Evolutionary conservation across 2,797 vertebrate genomes (phyloP), one percentile per base, ranked within the genome.

Genomic region (Anguilla anguilla): DNA sequence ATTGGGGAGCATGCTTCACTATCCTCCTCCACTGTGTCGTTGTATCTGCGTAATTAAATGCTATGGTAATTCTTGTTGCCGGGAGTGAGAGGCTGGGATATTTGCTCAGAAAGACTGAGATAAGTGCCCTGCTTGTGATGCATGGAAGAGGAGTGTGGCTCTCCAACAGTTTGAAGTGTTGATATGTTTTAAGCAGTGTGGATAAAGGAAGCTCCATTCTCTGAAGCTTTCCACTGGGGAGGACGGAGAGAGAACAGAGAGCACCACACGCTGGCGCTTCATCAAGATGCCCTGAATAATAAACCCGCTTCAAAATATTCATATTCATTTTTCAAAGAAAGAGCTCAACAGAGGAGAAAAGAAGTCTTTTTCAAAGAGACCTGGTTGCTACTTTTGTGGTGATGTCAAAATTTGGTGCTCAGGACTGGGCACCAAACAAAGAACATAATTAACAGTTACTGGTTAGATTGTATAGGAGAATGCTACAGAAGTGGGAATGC

Each of bases 1-100:
- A 90, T 90, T 92, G 89, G 91, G 93, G 91, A 88, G 89, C 67
- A 53, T 13, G 43, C 67, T 74, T 51, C 85, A 53, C 43, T n/a
- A 46, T 51, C 79, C 79, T 46, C 64, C 85, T 86, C 85, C 85
- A 31, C 67, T 74, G 67, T 86, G 85, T 64, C 39, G 13, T 22
- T 22, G 22, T 69, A 53, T 72, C 67, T 19, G 64, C 55, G n/a
- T 74, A 86, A 85, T 85, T 64, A 85, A 51, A 72, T 46, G 35
- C 19, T 53, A 74, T 86, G 85, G 39, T 86, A 74, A 86, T 74
- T 86, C 64, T 51, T 86, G 85, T 74, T 74, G 85, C 85, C 69
- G 13, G 85, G 84, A 72, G 64, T 74, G 67, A 72, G 59, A 85
- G 64, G 84, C 64, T 22, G 19, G 59, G 84, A n/a, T 85, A 69